These are phyloP conservation scores for Conger conger DNA, from an alignment of 2,113 vertebrate species.

Conservation along the genomic window DNA sequence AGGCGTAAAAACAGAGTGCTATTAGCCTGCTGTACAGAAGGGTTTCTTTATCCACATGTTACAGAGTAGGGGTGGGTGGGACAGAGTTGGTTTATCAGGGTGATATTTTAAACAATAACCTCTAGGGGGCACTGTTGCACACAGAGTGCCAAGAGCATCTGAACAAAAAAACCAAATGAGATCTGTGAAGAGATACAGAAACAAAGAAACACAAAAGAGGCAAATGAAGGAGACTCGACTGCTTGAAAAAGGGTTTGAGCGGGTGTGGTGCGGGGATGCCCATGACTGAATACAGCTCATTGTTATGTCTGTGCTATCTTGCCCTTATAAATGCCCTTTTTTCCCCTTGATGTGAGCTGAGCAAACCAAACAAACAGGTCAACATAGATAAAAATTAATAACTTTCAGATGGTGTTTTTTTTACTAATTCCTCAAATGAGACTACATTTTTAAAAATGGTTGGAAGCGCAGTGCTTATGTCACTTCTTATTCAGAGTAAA, in stretches of 20 bases:
- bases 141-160: conserved; percentile 24
- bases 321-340: not conserved
- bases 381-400: not conserved
- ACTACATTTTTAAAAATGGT: not conserved
- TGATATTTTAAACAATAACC: conserved; percentile 24
- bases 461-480: not conserved
- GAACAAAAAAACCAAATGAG: conserved; percentile 28
- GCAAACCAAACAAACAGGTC: conserved; percentile 13
- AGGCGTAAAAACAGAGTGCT: conserved; percentile 43
- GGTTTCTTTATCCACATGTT: conserved; percentile 31
- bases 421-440: not conserved
- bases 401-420: not conserved
- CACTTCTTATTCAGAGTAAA: not conserved
- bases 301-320: not conserved
- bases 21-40: conserved; percentile 43
- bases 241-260: not conserved
- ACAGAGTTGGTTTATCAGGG: not conserved
- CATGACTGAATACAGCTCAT: conserved; percentile 35
- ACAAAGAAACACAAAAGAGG: conserved; percentile 25
- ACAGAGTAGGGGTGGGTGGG: not conserved
- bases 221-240: conserved; percentile 17
- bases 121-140: conserved; percentile 44
- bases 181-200: conserved; percentile 25
- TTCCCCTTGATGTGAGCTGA: conserved; percentile 2
- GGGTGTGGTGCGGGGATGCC: not conserved